Evolutionary conservation across 1,140 invertebrate genomes (phyloP).

Genomic region (Gryon sp.): DNA sequence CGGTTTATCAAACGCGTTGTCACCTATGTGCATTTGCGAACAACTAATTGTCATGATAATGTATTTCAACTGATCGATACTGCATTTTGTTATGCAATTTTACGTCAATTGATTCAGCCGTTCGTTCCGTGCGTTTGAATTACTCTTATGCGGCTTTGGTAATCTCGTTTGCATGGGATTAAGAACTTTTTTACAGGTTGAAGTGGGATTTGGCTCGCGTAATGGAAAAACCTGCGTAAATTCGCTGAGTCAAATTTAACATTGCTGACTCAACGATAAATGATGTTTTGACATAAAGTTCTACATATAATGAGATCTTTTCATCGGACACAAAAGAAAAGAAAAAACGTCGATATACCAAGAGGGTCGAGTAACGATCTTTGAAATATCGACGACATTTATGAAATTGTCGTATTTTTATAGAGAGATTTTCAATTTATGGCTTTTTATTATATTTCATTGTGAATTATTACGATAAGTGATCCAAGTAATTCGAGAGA

Average conservation of each 20-base stretch:
- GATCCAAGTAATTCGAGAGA: constrained; percentile 10
- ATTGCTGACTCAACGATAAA: constrained; percentile 50
- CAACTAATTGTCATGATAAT: constrained; percentile 24
- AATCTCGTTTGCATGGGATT: constrained; percentile 48
- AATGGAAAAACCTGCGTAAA: constrained; percentile 44
- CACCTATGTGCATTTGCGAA: background rate
- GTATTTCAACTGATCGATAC: constrained; percentile 14
- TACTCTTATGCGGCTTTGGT: constrained; percentile 26
- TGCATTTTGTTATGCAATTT: constrained; percentile 34
- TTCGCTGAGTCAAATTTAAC: constrained; percentile 47
- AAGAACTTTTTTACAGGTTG: constrained; percentile 43
- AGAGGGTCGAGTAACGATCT: constrained; percentile 42
- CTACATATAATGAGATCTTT: constrained; percentile 50
- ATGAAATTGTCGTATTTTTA: constrained; percentile 40
- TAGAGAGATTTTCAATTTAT: constrained; percentile 31
- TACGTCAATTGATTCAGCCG: constrained; percentile 17
- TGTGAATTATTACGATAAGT: constrained; percentile 12
- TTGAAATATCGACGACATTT: constrained; percentile 45
- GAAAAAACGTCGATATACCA: constrained; percentile 7
- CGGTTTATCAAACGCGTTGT: constrained; percentile 1
- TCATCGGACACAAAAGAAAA: constrained; percentile 41
- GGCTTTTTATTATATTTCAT: constrained; percentile 21
- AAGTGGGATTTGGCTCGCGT: constrained; percentile 21
- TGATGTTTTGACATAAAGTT: constrained; percentile 60
- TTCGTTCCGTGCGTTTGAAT: constrained; percentile 31